Base-by-base conservation (phyloP, 1,140 invertebrate species). In the Drosophila quadrilineata region DNA sequence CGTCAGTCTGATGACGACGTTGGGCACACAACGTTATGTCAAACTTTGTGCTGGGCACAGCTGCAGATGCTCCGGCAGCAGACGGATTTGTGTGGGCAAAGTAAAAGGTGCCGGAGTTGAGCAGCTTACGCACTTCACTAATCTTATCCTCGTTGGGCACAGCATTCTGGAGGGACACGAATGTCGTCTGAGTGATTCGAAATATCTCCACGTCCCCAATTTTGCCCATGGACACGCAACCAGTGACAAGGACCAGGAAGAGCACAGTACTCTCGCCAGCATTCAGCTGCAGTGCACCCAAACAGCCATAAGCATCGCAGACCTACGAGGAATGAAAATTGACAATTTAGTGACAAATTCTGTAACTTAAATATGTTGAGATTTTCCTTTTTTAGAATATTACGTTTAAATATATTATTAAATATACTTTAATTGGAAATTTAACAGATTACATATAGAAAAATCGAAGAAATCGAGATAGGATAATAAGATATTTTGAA, bases 41-140 rank as follows among this genome's bases (percentile, higher is more conserved):
- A 80, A 98, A 92, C 48, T 91, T 90, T 40, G 14, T 67, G 26
- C 29, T 36, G 4, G 8, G 45, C 0, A n/a, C 5, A 16, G 64
- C 54, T 2, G 90, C 40, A 90, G 59, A 88, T 72, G 24, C 89
- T 16, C 62, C 74, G 2, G 76, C 45, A 26, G 53, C 57, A 9
- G 62, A 65, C 1, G 65, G 14, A 92, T 86, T 75, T 5, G 63
- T 65, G 57, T 97, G 97, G 1, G 97, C 96, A 90, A 99, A 99
- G 88, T 99, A 99, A 90, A 99, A 99, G 10, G 97, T 98, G 6
- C 98, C 98, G 16, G 97, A 98, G 90, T 97, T 98, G 2, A 99
- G 91, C 24, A 99, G 91, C 91, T 98, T 98, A 53, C 95, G 91
- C 8, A 97, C 90, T 91, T 98, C 94, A 58, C 93, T 91, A 71